A percentile compares a stretch with the other conserved stretches of the same genome.
Conservation (phyloP, 2,113 vertebrate species). For the Rynchops niger region DNA sequence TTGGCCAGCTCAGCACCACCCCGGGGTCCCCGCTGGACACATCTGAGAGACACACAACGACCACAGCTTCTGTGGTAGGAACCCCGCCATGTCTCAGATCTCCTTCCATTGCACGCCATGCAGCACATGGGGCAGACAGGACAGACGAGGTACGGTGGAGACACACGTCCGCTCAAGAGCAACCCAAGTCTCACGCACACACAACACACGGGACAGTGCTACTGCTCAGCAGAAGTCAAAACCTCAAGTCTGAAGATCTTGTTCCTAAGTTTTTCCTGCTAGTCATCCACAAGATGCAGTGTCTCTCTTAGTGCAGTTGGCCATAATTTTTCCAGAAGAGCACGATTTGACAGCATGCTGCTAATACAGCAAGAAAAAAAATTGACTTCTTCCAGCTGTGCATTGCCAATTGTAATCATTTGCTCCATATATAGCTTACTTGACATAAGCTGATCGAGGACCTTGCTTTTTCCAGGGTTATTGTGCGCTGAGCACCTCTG, state of each 20-base stretch:
- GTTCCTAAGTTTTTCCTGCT: neutral
- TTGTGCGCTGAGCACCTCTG: neutral
- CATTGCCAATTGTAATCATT: neutral
- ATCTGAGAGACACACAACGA: neutral
- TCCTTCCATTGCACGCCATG: fast-evolving
- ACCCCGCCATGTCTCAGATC: fast-evolving
- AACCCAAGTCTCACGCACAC: neutral
- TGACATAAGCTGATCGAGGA: neutral
- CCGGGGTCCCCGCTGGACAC: neutral
- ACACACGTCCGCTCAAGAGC: neutral
- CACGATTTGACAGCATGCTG: neutral
- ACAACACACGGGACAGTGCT: neutral
- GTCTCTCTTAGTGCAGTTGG: neutral
- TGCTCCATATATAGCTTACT: neutral
- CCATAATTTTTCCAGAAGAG: neutral
- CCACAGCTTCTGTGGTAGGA: neutral
- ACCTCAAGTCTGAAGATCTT: neutral
- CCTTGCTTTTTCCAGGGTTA: neutral
- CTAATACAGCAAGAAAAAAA: neutral
- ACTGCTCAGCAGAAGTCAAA: neutral
- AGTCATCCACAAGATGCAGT: neutral
- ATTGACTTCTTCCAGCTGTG: neutral
- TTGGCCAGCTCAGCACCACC: neutral
- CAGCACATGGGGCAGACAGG: neutral
- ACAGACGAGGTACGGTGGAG: fast-evolving